These are phyloP conservation scores for Pilophorus perplexus DNA, from an alignment of 2,888 invertebrate species.

Conservation along the genomic window DNA sequence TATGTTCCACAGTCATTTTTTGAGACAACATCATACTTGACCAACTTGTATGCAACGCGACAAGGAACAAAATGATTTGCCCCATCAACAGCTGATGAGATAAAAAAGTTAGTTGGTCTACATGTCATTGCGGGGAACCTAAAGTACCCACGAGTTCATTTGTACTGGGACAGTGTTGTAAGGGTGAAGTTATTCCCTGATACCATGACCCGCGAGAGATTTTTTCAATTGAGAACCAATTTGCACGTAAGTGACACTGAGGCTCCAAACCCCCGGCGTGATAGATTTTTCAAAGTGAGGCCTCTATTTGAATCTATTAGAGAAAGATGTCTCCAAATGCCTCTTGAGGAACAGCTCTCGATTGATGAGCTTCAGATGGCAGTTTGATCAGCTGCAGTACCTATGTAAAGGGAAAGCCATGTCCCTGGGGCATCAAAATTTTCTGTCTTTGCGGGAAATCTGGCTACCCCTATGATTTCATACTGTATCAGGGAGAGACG, in stretches of 20 bases:
- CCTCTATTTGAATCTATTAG: constrained; percentile 46
- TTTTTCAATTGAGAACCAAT: constrained; percentile 44
- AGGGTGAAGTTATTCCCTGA: constrained; percentile 26
- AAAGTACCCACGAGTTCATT: background rate
- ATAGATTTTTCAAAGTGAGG: constrained; percentile 48
- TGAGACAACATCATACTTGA: background rate
- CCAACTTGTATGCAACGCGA: background rate
- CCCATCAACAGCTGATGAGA: background rate
- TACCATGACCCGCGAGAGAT: constrained; percentile 47
- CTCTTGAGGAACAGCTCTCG: constrained; percentile 42
- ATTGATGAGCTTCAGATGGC: constrained; percentile 51
- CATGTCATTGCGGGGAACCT: background rate
- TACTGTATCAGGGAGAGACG: constrained; percentile 49
- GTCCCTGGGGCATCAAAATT: constrained; percentile 49
- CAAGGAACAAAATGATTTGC: background rate
- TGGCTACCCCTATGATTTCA: constrained; percentile 49
- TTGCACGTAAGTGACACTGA: constrained; percentile 47
- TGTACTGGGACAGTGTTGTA: background rate
- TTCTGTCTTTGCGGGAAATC: constrained; percentile 48
- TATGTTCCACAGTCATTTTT: background rate
- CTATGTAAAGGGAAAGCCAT: constrained; percentile 49
- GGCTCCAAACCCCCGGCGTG: constrained; percentile 31
- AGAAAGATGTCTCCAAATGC: constrained; percentile 43
- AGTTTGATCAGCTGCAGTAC: too few species aligned
- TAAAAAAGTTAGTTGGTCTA: background rate